Base-by-base conservation (phyloP, 2,888 invertebrate species). In the Lasioglossum malachurum region DNA sequence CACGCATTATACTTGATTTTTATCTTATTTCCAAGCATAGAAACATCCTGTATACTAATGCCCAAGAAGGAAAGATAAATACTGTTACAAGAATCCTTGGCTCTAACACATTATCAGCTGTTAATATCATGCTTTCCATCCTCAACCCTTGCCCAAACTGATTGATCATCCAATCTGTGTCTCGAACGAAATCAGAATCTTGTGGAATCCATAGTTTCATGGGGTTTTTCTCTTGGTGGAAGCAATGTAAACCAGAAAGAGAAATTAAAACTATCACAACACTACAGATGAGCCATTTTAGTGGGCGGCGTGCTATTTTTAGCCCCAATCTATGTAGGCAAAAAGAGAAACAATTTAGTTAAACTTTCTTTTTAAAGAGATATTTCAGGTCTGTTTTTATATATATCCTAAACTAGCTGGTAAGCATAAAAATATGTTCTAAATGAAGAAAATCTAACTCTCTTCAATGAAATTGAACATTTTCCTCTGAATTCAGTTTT, bases 151-250 rank as follows among this genome's bases (percentile, higher is more conserved):
- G 96, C 83, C 97, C 96, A 94, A 97, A 97, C 84, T 96, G 97
- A 31, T 96, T 95, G 93, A 97, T 96, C 83, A 97, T 96, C 97
- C 98, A 98, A 92, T 97, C 96, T 7, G 97, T 97, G 90, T 97
- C 97, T 88, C 95, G 94, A 67, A 96, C 96, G 93, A 97, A 98
- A 85, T 97, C 96, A 0, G 97, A 97, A 69, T 97, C 96, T 69
- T 96, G 96, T 19, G 97, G 97, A 38, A 98, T 97, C 98, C 98
- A 98, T 89, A 98, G 95, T 92, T 97, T 97, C 92, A 97, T 95
- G 0, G 98, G 97, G 95, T 97, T 97, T 93, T 97, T 97, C 95
- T 98, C 98, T 94, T 97, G 97, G 85, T 96, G 96, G 95, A 98
- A 97, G 90, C 96, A 96, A 41, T 97, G 93, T 77, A 97, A 95